Evolutionary conservation across 2,888 invertebrate genomes (phyloP).

Genomic region (Lydus trimaculatus): DNA sequence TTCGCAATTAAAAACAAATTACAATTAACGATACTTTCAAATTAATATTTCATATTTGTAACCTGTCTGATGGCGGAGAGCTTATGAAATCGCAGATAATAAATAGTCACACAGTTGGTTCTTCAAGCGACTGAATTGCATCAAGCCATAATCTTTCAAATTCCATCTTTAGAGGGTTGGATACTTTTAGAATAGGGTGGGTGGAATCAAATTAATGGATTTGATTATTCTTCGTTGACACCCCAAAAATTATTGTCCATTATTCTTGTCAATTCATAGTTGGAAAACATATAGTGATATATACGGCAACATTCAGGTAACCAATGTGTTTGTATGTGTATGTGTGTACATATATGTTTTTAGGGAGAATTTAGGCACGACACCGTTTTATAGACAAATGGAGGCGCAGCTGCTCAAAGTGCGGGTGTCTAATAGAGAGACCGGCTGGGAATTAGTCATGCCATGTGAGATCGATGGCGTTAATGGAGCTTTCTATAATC

Average conservation of each 20-base stretch:
- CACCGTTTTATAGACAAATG: constrained; percentile 46
- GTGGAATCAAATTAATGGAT: constrained; percentile 17
- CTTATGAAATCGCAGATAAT: background rate
- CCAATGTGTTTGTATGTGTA: background rate
- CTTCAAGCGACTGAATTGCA: background rate
- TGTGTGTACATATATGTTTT: constrained; percentile 30
- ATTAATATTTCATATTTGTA: background rate
- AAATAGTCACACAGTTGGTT: background rate
- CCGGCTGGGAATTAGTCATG: constrained; percentile 55
- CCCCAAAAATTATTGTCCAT: constrained; percentile 23
- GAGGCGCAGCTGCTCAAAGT: constrained; percentile 53
- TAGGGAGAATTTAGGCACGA: constrained; percentile 25
- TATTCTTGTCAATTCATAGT: constrained; percentile 24
- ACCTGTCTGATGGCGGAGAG: background rate
- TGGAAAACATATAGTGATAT: constrained; percentile 19
- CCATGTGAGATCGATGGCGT: constrained; percentile 53
- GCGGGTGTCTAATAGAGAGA: constrained; percentile 50
- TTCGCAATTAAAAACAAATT: background rate
- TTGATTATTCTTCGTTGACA: constrained; percentile 21
- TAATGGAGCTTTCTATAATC: constrained; percentile 52
- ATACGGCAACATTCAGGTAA: constrained; percentile 25
- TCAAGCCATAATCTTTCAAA: background rate
- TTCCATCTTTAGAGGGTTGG: background rate
- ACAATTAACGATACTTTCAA: background rate
- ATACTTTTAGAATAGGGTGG: background rate